These are phyloP conservation scores for Chironomus riparius DNA, from an alignment of 2,888 invertebrate genomes.

Conservation along the genomic window DNA sequence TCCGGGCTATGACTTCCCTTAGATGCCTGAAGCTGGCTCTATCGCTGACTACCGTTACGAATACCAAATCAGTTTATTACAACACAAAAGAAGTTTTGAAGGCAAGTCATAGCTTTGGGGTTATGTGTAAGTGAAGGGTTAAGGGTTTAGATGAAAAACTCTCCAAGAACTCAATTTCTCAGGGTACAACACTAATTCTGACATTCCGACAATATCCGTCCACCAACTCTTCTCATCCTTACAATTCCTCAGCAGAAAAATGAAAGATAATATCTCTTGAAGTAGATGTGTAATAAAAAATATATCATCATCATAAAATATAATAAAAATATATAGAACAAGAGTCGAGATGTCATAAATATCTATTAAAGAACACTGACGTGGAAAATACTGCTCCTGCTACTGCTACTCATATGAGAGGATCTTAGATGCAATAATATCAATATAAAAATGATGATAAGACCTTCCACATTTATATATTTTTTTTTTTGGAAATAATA, in stretches of 20 bases:
- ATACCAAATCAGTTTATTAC: too few relatives aligned
- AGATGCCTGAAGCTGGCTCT: too few relatives aligned
- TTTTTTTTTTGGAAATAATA: background rate
- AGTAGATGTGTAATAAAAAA: slow-evolving; percentile 24
- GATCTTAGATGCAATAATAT: background rate
- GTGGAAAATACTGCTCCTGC: background rate
- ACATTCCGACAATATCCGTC: too few relatives aligned
- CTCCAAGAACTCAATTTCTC: too few relatives aligned
- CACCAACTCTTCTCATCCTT: too few relatives aligned
- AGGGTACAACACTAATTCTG: too few relatives aligned
- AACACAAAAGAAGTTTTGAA: too few relatives aligned
- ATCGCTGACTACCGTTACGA: too few relatives aligned
- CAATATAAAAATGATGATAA: background rate
- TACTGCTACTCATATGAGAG: background rate
- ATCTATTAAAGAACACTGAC: slow-evolving; percentile 21
- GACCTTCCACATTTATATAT: background rate
- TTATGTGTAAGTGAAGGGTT: too few relatives aligned
- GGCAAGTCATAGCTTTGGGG: too few relatives aligned
- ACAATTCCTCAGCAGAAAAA: background rate
- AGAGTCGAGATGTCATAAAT: slow-evolving; percentile 26
- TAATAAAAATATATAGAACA: slow-evolving; percentile 23
- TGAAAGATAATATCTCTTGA: slow-evolving; percentile 15
- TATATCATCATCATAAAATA: slow-evolving; percentile 28
- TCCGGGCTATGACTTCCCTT: too few relatives aligned
- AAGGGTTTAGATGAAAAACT: too few relatives aligned